phyloP scores from a whole-genome alignment of 2,797 vertebrate genomes.

The Leucoraja ocellata region DNA sequence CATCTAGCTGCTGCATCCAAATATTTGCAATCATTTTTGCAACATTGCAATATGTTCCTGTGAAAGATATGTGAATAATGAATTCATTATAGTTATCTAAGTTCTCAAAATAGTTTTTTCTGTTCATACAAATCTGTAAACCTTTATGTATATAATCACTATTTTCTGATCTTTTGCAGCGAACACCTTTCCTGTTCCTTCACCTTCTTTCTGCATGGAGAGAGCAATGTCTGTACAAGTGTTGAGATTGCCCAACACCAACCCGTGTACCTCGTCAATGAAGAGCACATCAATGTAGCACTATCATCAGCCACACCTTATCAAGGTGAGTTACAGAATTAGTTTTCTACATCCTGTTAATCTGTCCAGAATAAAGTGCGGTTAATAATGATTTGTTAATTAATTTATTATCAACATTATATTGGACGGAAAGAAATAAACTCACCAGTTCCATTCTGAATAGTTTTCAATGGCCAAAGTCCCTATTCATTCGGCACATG shows the following conservation, averaged over 20 bases:
- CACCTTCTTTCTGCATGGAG: constrained; percentile 96
- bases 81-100: background rate
- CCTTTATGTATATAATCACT: constrained; percentile 30
- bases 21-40: background rate
- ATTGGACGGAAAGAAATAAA: background rate
- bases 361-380: background rate
- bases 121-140: background rate
- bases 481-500: background rate
- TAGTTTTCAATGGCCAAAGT: background rate
- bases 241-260: constrained; percentile 96
- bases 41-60: background rate
- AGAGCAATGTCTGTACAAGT: constrained; percentile 95
- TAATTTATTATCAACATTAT: background rate
- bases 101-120: background rate
- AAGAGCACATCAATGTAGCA: constrained; percentile 79
- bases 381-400: background rate
- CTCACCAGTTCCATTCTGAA: background rate
- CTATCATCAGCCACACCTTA: constrained; percentile 77
- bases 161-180: constrained; percentile 54
- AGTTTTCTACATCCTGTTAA: constrained; percentile 28
- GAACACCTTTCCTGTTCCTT: constrained; percentile 95
- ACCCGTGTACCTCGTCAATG: constrained; percentile 81
- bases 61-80: background rate
- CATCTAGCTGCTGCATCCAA: background rate
- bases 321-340: constrained; percentile 66